Evolutionary conservation across 2,113 vertebrate species (phyloP), one percentile per base, ranked within the genome.

Genomic region (Datnioides undecimradiatus): DNA sequence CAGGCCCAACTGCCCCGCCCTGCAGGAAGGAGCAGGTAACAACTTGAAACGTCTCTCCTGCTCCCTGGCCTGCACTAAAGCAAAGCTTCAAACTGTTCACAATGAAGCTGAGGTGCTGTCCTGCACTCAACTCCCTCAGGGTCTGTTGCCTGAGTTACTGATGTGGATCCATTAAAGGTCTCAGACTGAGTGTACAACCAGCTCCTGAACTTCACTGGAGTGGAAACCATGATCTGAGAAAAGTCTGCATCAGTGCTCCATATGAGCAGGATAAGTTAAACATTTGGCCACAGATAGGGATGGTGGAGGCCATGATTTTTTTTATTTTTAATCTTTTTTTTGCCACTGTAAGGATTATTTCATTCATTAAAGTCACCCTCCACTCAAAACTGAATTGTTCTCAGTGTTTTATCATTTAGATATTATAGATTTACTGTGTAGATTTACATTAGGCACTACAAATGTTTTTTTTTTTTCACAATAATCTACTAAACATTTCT

Each of bases 1-100:
- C 76, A 82, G 92, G 62, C 60, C 90, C 62, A 86, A 62, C 83
- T 94, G 92, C 66, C 62, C 88, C n/a, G 79, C 87, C 77, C 85
- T 93, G 73, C 92, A 93, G 52, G 90, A 95, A 34, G 90, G 86
- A 79, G 86, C 83, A 87, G 93, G 94, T 95, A 88, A 58, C 71
- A 43, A 27, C 11, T 31, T 31, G 1, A 71, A 63, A 41, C 46
- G 38, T 0, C 48, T 68, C 38, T 70, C 7, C 25, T n/a, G 31
- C 27, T 57, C 16, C 27, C 51, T 21, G 55, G 6, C 59, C 65
- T 40, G 55, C 23, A 29, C 38, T 38, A 25, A 10, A 60, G 14
- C 31, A 52, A 29, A 55, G 67, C 49, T 54, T 73, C 12, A 57
- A 38, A 51, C 9, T 8, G 10, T 5, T 49, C 6, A 55, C 70